Evolutionary conservation across 2,888 invertebrate genomes (phyloP), one percentile per base, ranked within the genome.

Genomic region (Meandrusa payeni): DNA sequence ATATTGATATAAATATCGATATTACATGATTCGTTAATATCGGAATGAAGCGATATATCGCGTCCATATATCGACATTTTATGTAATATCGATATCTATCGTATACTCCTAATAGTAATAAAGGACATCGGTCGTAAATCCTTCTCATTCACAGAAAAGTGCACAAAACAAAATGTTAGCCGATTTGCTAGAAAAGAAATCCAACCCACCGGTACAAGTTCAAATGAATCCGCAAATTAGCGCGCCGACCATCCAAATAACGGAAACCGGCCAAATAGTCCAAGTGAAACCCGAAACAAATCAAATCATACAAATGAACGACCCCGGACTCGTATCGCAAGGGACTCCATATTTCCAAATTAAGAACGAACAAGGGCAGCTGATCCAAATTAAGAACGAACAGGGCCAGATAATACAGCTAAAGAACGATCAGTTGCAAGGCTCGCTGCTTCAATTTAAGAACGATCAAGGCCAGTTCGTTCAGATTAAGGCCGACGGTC

Each of bases 111-210:
- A n/a, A n/a, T n/a, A 6, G 3, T n/a, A 22, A 11, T 26, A 5
- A 12, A 27, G 27, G 10, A 12, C 10, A 27, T 12, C 11, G 12
- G 6, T 2, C 1, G 0, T 29, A 29, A 29, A 17, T 17, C 10
- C 5, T 10, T 31, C 6, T 15, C 11, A 17, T 59, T 50, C 5
- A 20, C 64, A 87, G 87, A 86, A 87, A 61, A 64, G 80, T 0
- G 77, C 81, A 0, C 83, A 88, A 64, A 93, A 93, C 61, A 94
- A 94, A 75, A 94, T 95, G 93, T 82, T 96, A 29, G 95, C 95
- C 0, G 95, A 96, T 69, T 77, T 96, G 36, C 80, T 96, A 2
- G 96, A 96, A 67, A 93, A 94, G 61, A 95, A 94, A 69, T 87
- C 89, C 0, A 82, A 87, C 50, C 89, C 89, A 0, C 89, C 89